phyloP scores from a whole-genome alignment of 2,113 vertebrate genomes.

The Willisornis vidua region DNA sequence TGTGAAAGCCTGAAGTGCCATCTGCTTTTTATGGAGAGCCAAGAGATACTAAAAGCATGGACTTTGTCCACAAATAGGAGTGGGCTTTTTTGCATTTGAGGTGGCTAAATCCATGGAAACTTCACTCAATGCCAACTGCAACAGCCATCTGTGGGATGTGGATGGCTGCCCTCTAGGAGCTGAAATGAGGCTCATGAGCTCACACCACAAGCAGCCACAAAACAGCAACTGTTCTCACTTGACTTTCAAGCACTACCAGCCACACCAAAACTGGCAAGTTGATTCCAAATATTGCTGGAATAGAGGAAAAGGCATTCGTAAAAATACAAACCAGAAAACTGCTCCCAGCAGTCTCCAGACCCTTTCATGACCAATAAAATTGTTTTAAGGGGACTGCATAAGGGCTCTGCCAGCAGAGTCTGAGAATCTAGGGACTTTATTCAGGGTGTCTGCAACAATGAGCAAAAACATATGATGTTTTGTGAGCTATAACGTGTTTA shows the following conservation, averaged over 20 bases:
- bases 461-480: constrained; percentile 1
- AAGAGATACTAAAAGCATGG: neutral
- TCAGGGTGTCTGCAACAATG: neutral
- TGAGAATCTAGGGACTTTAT: neutral
- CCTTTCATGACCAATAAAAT: neutral
- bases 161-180: neutral
- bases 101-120: neutral
- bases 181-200: neutral
- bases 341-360: neutral
- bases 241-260: neutral
- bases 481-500: neutral
- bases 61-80: neutral
- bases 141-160: neutral
- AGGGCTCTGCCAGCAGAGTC: neutral
- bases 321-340: neutral
- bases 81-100: neutral
- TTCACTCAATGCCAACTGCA: neutral
- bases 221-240: neutral
- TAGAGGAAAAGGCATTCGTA: neutral
- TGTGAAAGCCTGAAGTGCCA: neutral
- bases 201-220: neutral
- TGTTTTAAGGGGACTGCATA: neutral
- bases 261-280: neutral
- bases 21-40: neutral
- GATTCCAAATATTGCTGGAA: neutral